Conservation (phyloP, 2,797 vertebrate species). For the Otolemur crassicaudatus region DNA sequence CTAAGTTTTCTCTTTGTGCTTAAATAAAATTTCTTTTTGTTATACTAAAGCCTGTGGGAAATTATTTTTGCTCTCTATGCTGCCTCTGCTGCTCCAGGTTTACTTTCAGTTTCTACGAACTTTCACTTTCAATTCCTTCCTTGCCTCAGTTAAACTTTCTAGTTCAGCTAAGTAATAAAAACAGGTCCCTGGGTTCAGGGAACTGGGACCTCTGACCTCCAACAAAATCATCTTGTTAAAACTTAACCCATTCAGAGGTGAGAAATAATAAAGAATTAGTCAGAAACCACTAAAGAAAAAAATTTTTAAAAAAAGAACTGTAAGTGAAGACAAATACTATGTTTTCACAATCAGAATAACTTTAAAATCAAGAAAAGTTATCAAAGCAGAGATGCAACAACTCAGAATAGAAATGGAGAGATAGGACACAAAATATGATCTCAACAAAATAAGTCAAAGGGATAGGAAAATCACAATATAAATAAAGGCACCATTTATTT, state of each 20-base stretch:
- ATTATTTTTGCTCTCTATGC: too few species aligned
- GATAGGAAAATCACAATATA: background rate
- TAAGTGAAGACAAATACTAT: conserved; percentile 6
- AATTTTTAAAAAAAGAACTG: background rate
- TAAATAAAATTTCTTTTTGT: too few species aligned
- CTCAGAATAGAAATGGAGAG: background rate
- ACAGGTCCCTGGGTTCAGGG: too few species aligned
- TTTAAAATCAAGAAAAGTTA: conserved; percentile 9
- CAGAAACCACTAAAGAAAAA: background rate
- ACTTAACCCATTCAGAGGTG: background rate
- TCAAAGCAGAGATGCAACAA: background rate
- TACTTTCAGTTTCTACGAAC: too few species aligned
- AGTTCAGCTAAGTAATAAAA: too few species aligned
- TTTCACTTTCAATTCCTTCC: too few species aligned
- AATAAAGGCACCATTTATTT: background rate
- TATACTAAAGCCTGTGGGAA: too few species aligned
- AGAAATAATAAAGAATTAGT: background rate
- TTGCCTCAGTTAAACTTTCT: too few species aligned
- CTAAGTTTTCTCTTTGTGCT: too few species aligned
- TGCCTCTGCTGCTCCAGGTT: too few species aligned
- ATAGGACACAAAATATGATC: background rate
- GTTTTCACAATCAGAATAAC: background rate
- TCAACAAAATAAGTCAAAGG: background rate
- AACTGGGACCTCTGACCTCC: too few species aligned
- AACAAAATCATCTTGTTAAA: background rate